Base-by-base conservation (phyloP, 2,888 invertebrate species). In the Synanthedon vespiformis region DNA sequence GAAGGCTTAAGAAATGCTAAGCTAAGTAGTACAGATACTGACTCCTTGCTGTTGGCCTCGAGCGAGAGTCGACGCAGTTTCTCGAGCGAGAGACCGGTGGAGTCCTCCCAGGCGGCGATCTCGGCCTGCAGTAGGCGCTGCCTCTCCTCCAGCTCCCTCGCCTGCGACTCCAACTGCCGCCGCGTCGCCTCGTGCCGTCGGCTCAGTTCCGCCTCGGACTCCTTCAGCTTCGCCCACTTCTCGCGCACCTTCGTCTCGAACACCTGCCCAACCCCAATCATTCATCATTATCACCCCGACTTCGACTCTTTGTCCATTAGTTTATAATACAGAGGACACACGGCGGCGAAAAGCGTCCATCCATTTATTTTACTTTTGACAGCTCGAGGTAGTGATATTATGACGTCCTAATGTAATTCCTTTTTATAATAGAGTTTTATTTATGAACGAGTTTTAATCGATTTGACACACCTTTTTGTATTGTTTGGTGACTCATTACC, bases 161-260 rank as follows among this genome's bases (percentile, higher is more conserved):
- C 93, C 83, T 98, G 96, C 70, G 94, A 92, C 76, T 97, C 97
- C 61, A 96, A 88, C 52, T 93, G 89, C 66, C 90, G 90, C 65
- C 90, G 87, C 59, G 90, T 91, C 40, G 89, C 90, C 78, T 98
- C 98, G 77, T 98, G 96, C 63, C 97, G 91, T 74, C 95, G 91
- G 72, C 95, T 95, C 69, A 98, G 85, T 90, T 98, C 98, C 59
- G 93, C 89, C 79, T 98, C 98, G 0, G 97, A 96, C 79, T 98
- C 98, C 84, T 96, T 96, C 65, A 98, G 90, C 80, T 98, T 98
- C 70, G 96, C 95, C 74, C 95, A 95, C 88, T 98, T 98, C 82
- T 98, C 98, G 70, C 94, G 92, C 27, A 95, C 98, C 88, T 99
- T 99, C 93, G 96, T 95, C 79, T 98, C 97, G 82, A 99, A 99